Evolutionary conservation across 2,888 invertebrate genomes (phyloP), one percentile per base, ranked within the genome.

Genomic region (Aplocera efformata): DNA sequence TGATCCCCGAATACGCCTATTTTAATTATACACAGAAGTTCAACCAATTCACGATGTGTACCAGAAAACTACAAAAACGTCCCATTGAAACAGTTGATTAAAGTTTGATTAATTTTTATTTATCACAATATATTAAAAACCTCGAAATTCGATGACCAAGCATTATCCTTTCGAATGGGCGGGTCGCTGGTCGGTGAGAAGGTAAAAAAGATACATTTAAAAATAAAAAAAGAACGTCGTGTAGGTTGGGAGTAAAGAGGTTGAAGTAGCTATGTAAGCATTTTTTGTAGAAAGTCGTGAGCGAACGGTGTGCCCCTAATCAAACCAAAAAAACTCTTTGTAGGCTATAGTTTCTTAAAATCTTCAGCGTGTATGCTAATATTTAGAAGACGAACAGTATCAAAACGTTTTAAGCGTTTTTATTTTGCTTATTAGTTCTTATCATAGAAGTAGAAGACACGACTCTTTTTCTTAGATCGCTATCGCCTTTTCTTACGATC

Each of bases 71-170:
- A 67, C 53, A 72, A 74, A 69, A 67, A 67, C 53, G 53, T 39
- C 56, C 67, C 80, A 80, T 79, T 74, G 77, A 73, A 79, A 79
- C 72, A 75, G 72, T 73, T 81, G 83, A 84, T 84, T 80, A 76
- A 72, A 75, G 57, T 76, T 67, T 83, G 84, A 84, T 84, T 83
- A 83, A 81, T 82, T 79, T 82, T 79, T 66, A 69, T 71, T 71
- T 60, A 61, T 58, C 55, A 59, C 58, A 62, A 58, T 59, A 53
- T 51, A 61, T 60, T 60, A 67, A 66, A 54, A 50, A 50, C 50
- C 41, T 27, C 48, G 61, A 69, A 77, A 68, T 63, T 51, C 55
- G 65, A 77, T 83, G 83, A 83, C 78, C 56, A 59, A 64, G 79
- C 75, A 51, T 50, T 78, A 30, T 45, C 79, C 63, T 67, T 49